Conservation (phyloP, 2,113 vertebrate genomes). For the Xerus inauris region DNA sequence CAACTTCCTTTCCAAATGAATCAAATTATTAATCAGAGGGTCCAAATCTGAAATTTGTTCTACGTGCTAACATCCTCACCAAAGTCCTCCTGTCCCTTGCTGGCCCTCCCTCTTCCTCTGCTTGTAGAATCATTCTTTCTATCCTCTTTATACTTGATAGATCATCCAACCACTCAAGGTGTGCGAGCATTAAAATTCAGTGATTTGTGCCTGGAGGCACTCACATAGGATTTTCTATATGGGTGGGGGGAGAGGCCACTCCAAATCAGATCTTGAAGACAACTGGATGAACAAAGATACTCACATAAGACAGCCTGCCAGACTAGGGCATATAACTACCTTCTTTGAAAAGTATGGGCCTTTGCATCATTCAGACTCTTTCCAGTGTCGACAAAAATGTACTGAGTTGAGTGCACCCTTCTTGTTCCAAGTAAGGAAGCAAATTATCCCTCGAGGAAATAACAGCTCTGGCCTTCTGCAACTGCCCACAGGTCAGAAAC, state of each 20-base stretch:
- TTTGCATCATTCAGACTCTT: background rate
- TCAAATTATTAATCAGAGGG: background rate
- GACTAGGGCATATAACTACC: background rate
- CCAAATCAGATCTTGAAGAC: background rate
- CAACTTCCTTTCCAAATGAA: constrained; percentile 34
- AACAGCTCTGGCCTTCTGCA: background rate
- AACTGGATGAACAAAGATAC: background rate
- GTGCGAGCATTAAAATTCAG: background rate
- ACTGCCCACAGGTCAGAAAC: background rate
- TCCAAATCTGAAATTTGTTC: background rate
- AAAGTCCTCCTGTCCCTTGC: background rate
- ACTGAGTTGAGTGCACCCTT: too few relatives aligned
- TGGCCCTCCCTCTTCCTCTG: background rate
- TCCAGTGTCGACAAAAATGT: background rate
- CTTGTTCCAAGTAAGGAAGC: background rate
- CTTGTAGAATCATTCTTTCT: background rate
- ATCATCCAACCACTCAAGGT: background rate
- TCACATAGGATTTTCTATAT: background rate
- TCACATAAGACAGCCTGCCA: background rate
- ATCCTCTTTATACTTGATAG: background rate
- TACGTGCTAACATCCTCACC: background rate
- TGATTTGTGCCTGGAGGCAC: background rate
- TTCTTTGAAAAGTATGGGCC: background rate
- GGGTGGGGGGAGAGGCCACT: background rate
- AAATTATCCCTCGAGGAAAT: background rate